Evolutionary conservation across 2,797 vertebrate genomes (phyloP), one percentile per base, ranked within the genome.

Genomic region (Mastacembelus armatus): DNA sequence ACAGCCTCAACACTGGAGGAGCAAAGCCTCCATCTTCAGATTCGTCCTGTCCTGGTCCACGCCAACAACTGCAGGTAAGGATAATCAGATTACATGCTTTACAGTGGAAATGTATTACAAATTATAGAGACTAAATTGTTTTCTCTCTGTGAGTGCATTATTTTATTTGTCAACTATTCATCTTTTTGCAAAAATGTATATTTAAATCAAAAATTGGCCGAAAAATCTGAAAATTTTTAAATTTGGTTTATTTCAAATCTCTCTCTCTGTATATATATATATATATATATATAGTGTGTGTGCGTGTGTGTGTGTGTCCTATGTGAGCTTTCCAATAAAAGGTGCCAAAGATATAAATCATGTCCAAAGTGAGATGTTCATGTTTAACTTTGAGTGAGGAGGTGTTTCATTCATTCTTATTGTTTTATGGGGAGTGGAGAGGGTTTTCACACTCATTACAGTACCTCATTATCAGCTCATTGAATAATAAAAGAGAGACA

Each of bases 401-500:
- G 32, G n/a, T 40, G 52, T 56, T 33, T 18, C 29, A 40, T 35
- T n/a, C 9, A 10, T 15, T 1, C 19, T 48, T 11, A 4, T 12
- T 38, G 43, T 35, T 18, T 2, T 0, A 22, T 5, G 50, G 15
- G 40, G 14, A 63, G 47, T 35, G 27, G 36, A 33, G 49, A 52
- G 42, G 12, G 71, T 59, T 79, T 76, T 77, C 50, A 71, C 58
- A 43, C 58, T 56, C 32, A 49, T 54, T 52, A 72, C 57, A 62
- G 48, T 48, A 59, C 14, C 66, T 42, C 81, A 80, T 85, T 64
- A 83, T 84, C 78, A 83, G 58, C 58, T 32, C 19, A 45, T 2
- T 86, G 82, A 83, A 89, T 88, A 84, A 86, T 88, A 56, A 82
- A 85, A 80, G 36, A 52, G 22, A 65, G 21, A 84, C 82, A 85